A percentile compares a stretch with the other conserved stretches of the same genome.
phyloP scores from a whole-genome alignment of 2,113 vertebrate species.

The Hyaena hyaena region DNA sequence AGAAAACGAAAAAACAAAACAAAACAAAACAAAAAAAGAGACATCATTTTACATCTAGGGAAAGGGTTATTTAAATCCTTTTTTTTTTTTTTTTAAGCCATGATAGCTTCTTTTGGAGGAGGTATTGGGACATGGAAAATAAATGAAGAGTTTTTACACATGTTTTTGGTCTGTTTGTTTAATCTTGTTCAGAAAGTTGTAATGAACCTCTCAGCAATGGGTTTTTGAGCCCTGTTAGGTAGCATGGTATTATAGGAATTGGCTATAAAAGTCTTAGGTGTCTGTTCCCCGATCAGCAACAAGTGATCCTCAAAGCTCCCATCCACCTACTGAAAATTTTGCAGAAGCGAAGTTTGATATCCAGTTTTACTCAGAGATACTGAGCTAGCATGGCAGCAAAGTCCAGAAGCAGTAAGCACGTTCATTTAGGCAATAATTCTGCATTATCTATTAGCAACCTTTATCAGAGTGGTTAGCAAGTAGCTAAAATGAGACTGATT shows the following conservation, averaged over 20 bases:
- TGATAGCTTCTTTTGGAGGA: not conserved
- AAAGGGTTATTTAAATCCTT: not conserved
- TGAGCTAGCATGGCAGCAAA: not conserved
- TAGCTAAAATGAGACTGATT: conserved; percentile 29
- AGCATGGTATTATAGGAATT: not conserved
- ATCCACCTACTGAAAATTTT: not conserved
- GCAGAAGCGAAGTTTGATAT: not conserved
- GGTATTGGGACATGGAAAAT: not conserved
- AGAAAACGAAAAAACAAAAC: not conserved
- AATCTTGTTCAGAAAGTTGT: not conserved
- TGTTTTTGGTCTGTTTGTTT: not conserved
- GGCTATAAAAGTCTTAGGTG: not conserved
- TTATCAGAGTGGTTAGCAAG: conserved; percentile 31
- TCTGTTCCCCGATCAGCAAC: not conserved
- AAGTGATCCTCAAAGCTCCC: not conserved
- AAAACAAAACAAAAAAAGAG: not conserved
- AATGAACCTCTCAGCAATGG: not conserved
- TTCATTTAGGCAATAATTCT: conserved; percentile 6
- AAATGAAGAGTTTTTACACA: not conserved
- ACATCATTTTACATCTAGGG: not conserved
- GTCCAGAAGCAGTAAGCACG: not conserved
- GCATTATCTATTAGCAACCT: not conserved
- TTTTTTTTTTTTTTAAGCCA: not conserved
- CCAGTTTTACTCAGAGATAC: not conserved
- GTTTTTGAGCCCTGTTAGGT: not conserved